Conservation (phyloP, 2,797 vertebrate genomes). For the Ispidina picta region DNA sequence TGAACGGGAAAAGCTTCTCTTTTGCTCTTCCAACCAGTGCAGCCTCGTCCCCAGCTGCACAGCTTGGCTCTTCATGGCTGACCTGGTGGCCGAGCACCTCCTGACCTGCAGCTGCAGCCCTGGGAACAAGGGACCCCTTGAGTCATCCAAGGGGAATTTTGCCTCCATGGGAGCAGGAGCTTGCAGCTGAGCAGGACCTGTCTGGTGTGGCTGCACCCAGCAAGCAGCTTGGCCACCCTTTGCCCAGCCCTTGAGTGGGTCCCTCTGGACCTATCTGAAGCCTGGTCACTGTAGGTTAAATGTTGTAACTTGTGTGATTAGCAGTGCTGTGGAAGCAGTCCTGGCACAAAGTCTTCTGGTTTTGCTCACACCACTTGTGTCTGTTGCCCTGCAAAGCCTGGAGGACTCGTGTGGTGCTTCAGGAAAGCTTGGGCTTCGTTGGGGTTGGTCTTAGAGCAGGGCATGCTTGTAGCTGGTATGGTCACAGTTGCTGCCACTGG, state of each 20-base stretch:
- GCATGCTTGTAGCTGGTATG: background rate
- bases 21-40: background rate
- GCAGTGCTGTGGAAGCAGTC: no score
- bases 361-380: background rate
- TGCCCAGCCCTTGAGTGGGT: background rate
- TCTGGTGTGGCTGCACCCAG: background rate
- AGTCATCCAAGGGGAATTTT: background rate
- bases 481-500: fast-evolving
- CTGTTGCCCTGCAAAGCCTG: fast-evolving
- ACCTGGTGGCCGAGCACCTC: background rate
- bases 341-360: background rate
- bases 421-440: fast-evolving
- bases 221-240: background rate
- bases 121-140: background rate
- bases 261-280: background rate
- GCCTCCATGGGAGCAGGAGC: background rate
- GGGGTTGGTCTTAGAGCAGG: background rate
- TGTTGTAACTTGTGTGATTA: background rate
- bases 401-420: background rate
- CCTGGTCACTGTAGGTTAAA: background rate
- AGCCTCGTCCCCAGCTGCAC: background rate
- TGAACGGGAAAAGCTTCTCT: background rate
- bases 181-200: fast-evolving
- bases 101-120: background rate
- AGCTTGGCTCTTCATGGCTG: background rate